Conservation (phyloP, 2,888 invertebrate genomes). For the Brenthis ino region DNA sequence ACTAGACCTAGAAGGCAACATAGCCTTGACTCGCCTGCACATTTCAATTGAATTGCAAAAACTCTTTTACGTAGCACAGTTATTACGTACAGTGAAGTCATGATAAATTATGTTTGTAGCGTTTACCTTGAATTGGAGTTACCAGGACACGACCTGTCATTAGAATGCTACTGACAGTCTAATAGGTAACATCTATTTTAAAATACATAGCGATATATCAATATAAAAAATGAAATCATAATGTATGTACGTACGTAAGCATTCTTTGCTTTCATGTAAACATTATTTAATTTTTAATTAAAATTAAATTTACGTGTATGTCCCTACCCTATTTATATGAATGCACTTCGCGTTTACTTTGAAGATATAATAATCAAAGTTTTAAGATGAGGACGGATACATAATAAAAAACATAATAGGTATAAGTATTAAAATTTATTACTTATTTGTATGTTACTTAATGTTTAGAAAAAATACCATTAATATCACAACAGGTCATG, state of each 20-base stretch:
- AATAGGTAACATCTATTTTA: conserved; percentile 4
- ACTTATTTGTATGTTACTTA: no score
- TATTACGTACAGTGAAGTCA: conserved; percentile 26
- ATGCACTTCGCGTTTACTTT: no score
- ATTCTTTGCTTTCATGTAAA: neutral
- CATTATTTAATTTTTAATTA: no score
- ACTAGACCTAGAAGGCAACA: conserved; percentile 16
- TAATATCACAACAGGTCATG: no score
- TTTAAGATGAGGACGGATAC: no score
- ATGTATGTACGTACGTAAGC: no score
- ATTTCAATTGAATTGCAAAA: conserved; percentile 35
- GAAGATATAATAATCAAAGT: no score
- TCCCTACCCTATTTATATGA: neutral
- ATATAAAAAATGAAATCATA: no score
- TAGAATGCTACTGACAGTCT: conserved; percentile 12
- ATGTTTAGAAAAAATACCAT: no score
- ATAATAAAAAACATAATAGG: no score
- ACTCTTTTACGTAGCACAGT: conserved; percentile 25
- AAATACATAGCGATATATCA: neutral
- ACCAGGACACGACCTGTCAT: conserved; percentile 33
- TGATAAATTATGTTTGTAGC: conserved; percentile 28
- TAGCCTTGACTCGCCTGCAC: conserved; percentile 29
- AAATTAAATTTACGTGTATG: neutral
- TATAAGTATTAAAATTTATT: no score
- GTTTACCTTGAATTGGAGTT: conserved; percentile 35